Evolutionary conservation across 1,140 invertebrate genomes (phyloP), one percentile per base, ranked within the genome.

Genomic region (Colletes latitarsis): DNA sequence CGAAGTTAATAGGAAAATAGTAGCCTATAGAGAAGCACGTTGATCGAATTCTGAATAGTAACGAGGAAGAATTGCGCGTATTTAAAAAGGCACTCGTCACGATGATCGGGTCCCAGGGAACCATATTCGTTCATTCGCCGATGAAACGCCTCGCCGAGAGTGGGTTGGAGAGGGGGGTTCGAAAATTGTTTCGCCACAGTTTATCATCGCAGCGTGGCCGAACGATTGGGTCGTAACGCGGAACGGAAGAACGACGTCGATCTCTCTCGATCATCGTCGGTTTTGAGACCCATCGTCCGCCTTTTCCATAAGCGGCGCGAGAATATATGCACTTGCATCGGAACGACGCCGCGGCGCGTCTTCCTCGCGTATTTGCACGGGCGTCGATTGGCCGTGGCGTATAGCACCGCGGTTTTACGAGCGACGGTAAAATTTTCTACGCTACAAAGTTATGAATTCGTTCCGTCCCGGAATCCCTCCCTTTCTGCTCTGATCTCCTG

Each of bases 391-490:
- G 49, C 60, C 39, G 58, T 15, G 41, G 15, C 57, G 55, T 85
- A 82, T 76, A 77, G 55, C 62, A 70, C 39, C 49, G 70, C 73
- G 66, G 63, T 82, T 90, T 89, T 90, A 90, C 72, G 85, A 85
- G 76, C 76, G 43, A 52, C 74, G 85, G 87, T 87, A 87, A 89
- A 89, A 88, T 88, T 88, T 86, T 83, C 88, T 76, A 82, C 66
- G 78, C 79, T 77, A 82, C 89, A 82, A 88, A 88, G 74, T 88
- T 89, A 89, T 89, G 87, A 89, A 89, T 88, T 88, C 81, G 85
- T 84, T 49, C 77, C 75, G 71, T 72, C 39, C 67, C 8, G 3
- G 66, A 69, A 57, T 69, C 46, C 55, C 41, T 41, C 10, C 49
- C 49, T 17, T 49, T 21, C 41, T 1, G 15, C 58, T 6, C 21